phyloP scores from a whole-genome alignment of 2,797 vertebrate species.

The Percopsis omiscomaycus region DNA sequence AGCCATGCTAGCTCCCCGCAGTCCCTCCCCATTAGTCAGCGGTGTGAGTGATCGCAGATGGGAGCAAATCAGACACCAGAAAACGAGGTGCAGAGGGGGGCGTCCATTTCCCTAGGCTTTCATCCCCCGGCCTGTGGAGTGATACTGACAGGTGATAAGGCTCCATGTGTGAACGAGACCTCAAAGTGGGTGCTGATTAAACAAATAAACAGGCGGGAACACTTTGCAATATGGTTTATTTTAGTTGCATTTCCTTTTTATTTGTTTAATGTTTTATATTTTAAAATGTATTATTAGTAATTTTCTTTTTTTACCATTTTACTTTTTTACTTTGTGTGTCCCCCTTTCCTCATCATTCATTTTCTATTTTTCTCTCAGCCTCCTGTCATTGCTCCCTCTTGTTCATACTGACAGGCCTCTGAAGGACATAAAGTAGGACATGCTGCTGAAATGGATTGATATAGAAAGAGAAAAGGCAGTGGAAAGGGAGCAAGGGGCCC shows the following conservation, averaged over 20 bases:
- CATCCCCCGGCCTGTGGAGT: conserved; percentile 35
- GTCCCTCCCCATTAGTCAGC: conserved; percentile 51
- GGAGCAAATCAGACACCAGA: conserved; percentile 65
- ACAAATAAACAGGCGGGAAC: conserved; percentile 24
- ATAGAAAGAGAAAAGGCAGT: conserved; percentile 16
- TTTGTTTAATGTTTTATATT: not conserved
- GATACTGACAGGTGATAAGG: conserved; percentile 43
- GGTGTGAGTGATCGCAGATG: conserved; percentile 51
- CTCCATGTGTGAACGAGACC: conserved; percentile 24
- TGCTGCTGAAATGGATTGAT: conserved; percentile 5
- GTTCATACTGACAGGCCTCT: conserved; percentile 38
- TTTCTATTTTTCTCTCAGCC: not conserved
- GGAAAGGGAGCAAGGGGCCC: not conserved
- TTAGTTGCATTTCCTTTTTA: conserved; percentile 7
- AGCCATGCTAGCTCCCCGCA: conserved; percentile 46
- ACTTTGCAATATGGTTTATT: conserved; percentile 5
- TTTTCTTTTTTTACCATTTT: not conserved
- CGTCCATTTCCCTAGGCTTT: conserved; percentile 54
- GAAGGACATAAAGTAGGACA: conserved; percentile 37
- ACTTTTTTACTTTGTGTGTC: not conserved
- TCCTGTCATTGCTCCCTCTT: conserved; percentile 19
- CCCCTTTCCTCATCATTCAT: not conserved
- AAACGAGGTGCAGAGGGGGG: conserved; percentile 49
- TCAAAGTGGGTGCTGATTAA: conserved; percentile 20
- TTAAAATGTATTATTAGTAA: too few species aligned